phyloP scores from a whole-genome alignment of 53 echinoderm and acorn worm genomes.

The Paracentrotus lividus region DNA sequence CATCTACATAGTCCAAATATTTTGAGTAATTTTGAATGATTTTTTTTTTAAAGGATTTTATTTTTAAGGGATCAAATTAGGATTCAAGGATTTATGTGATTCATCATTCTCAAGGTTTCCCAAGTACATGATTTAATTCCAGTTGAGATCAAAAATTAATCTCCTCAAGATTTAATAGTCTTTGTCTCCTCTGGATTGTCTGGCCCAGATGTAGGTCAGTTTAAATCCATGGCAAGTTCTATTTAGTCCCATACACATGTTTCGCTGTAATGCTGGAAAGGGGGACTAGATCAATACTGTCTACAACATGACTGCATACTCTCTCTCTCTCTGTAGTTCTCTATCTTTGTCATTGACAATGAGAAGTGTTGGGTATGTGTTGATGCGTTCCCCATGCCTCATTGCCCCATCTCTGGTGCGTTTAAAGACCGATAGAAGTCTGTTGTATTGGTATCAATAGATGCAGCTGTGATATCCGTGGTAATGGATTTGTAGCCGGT shows the following conservation, averaged over 20 bases:
- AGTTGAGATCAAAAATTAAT: not conserved
- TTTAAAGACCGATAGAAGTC: not conserved
- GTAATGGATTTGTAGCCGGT: not conserved
- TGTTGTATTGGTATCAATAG: conserved; percentile 20
- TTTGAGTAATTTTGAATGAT: not conserved
- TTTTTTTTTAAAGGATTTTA: not conserved
- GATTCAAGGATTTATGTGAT: not conserved
- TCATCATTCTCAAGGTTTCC: not conserved
- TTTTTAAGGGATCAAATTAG: not conserved
- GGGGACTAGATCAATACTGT: conserved; percentile 6
- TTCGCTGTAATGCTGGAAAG: not conserved
- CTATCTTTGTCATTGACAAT: too few species aligned
- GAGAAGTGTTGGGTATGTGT: conserved; percentile 32
- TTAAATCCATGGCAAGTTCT: not conserved
- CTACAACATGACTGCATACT: not conserved
- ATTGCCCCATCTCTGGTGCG: not conserved
- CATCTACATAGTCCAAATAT: not conserved
- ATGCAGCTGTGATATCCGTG: conserved; percentile 7
- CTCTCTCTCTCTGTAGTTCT: too few species aligned
- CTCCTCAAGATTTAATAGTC: not conserved
- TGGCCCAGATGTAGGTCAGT: not conserved
- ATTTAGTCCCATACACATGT: not conserved
- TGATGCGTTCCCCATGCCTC: conserved; percentile 14
- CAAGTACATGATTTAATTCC: not conserved
- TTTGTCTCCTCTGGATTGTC: not conserved